Conservation (phyloP, 1,140 invertebrate species). For the Drosophila setifemur region DNA sequence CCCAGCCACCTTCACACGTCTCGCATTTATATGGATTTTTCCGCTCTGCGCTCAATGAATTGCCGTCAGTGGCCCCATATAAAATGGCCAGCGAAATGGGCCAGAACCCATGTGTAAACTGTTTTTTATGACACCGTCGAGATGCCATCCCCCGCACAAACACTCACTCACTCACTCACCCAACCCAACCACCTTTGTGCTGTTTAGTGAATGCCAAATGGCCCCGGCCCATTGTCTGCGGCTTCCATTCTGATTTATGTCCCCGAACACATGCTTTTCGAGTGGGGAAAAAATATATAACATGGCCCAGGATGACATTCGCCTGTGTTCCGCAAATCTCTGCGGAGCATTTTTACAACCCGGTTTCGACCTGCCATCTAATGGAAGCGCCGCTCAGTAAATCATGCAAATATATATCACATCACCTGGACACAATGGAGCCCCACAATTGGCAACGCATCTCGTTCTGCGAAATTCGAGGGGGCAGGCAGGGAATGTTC, state of each 20-base stretch:
- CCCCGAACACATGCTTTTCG: constrained; percentile 8
- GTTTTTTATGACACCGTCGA: constrained; percentile 64
- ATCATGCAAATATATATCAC: constrained; percentile 31
- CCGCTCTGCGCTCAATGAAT: constrained; percentile 36
- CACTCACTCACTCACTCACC: too few species aligned
- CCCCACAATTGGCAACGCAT: constrained; percentile 24
- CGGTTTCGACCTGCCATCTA: constrained; percentile 4
- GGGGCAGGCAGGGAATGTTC: too few species aligned
- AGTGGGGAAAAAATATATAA: constrained; percentile 1
- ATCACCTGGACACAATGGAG: constrained; percentile 7
- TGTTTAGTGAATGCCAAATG: constrained; percentile 47
- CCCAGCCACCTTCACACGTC: constrained; percentile 1
- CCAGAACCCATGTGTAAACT: constrained; percentile 50
- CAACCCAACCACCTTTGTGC: constrained; percentile 57
- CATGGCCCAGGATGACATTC: constrained; percentile 34
- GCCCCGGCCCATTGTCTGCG: constrained; percentile 66
- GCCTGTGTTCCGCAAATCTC: constrained; percentile 21
- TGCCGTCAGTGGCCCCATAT: constrained; percentile 65
- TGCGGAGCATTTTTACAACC: constrained; percentile 36
- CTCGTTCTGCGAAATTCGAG: constrained; percentile 1
- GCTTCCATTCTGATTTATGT: constrained; percentile 62
- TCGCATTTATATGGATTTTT: constrained; percentile 19
- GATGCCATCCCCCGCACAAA: constrained; percentile 6
- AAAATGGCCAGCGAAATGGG: constrained; percentile 60
- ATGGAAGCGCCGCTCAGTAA: constrained; percentile 15